phyloP scores from a whole-genome alignment of 2,113 vertebrate genomes.

The Pygathrix nemaeus region DNA sequence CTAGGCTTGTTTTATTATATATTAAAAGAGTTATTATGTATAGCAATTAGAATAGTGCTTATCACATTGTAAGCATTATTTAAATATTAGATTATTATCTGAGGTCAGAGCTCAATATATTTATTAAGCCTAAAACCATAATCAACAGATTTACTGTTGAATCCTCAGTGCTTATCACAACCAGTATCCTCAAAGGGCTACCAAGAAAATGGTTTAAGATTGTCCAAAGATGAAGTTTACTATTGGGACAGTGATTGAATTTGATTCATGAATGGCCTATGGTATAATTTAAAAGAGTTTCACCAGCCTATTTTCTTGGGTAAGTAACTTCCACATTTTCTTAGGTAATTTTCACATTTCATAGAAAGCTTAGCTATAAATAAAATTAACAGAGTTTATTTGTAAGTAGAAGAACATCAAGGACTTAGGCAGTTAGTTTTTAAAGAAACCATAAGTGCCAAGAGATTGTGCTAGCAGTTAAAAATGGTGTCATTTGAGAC shows the following conservation, averaged over 20 bases:
- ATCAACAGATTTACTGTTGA: neutral
- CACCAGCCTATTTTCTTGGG: neutral
- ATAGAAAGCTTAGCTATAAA: neutral
- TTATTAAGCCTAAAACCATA: neutral
- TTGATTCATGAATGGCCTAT: neutral
- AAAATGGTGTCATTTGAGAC: neutral
- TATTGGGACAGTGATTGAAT: neutral
- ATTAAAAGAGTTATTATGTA: neutral
- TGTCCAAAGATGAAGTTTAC: neutral
- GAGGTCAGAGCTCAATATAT: neutral
- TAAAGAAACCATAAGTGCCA: neutral
- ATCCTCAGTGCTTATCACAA: neutral
- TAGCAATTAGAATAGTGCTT: neutral
- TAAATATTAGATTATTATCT: neutral
- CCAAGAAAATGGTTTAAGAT: neutral
- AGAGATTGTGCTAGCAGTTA: neutral
- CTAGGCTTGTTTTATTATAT: neutral
- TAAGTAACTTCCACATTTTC: neutral
- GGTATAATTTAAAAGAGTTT: neutral
- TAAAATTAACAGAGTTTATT: neutral
- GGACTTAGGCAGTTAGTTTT: neutral
- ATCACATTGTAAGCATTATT: neutral
- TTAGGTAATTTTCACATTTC: slow-evolving; percentile 9
- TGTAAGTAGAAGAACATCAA: neutral
- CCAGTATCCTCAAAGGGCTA: neutral